A percentile compares a stretch with the other conserved stretches of the same genome.
Evolutionary conservation across 1,140 invertebrate genomes (phyloP).

Genomic region (Nixonia krombeini): DNA sequence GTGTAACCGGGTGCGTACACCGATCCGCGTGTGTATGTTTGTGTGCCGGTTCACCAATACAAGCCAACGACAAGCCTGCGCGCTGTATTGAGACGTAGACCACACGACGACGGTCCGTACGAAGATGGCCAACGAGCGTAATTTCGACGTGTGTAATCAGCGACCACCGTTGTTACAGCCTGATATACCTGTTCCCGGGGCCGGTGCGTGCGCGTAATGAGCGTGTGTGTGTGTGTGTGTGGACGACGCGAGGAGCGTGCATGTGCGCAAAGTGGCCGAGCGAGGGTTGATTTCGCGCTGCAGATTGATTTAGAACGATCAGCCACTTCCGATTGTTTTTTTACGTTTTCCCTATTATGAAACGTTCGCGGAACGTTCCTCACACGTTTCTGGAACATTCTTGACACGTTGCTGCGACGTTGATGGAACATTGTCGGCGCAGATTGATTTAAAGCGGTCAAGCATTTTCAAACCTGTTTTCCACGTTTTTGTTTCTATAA

Average conservation of each 20-base stretch:
- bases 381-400: too few species aligned
- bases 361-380: too few species aligned
- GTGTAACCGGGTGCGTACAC: slow-evolving; percentile 4
- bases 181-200: slow-evolving; percentile 47
- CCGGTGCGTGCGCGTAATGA: slow-evolving; percentile 29
- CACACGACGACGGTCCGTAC: slow-evolving; percentile 50
- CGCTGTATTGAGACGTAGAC: slow-evolving; percentile 64
- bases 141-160: slow-evolving; percentile 63
- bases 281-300: slow-evolving; percentile 50
- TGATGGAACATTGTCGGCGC: too few species aligned
- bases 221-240: not conserved
- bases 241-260: not conserved
- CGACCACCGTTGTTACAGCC: slow-evolving; percentile 54
- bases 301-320: slow-evolving; percentile 63
- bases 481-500: too few species aligned
- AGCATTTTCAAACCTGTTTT: too few species aligned
- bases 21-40: slow-evolving; percentile 24
- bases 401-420: too few species aligned
- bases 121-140: slow-evolving; percentile 50
- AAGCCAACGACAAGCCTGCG: slow-evolving; percentile 30
- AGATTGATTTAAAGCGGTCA: too few species aligned
- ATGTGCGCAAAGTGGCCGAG: slow-evolving; percentile 8
- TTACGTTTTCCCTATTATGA: too few species aligned
- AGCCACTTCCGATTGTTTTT: slow-evolving; percentile 28
- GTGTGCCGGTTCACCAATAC: slow-evolving; percentile 28